Evolutionary conservation across 2,797 vertebrate species (phyloP).

Genomic region (Petrocephalus schoutedeni): DNA sequence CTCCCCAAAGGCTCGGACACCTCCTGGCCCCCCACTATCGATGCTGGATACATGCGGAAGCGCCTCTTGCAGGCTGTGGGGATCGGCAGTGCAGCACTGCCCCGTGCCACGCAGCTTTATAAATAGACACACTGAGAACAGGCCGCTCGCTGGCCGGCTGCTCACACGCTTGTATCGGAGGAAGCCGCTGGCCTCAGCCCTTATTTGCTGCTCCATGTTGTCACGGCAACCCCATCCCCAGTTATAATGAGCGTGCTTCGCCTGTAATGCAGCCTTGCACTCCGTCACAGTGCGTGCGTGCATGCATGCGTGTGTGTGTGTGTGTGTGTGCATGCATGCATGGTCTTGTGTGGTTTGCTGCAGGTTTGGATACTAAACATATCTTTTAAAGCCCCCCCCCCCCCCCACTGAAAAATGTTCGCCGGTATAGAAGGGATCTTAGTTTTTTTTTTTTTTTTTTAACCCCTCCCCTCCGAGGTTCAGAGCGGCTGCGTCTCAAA

Average conservation of each 20-base stretch:
- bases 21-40: background rate
- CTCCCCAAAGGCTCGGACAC: background rate
- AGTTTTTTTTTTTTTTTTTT: background rate
- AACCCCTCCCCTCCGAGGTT: slow-evolving; percentile 41
- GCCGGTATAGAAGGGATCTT: background rate
- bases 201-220: background rate
- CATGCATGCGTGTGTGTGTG: background rate
- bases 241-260: background rate
- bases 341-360: background rate
- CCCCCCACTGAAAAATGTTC: background rate
- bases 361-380: background rate
- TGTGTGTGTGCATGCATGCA: background rate
- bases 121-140: background rate
- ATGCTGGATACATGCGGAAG: background rate
- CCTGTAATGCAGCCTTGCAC: background rate
- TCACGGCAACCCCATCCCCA: background rate
- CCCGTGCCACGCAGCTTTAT: background rate
- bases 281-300: background rate
- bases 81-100: background rate
- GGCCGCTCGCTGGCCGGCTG: background rate
- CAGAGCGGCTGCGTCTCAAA: slow-evolving; percentile 57
- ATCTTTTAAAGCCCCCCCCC: background rate
- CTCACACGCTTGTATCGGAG: background rate
- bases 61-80: background rate
- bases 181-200: background rate